These are phyloP conservation scores for Myodes glareolus DNA, from an alignment of 2,113 vertebrate genomes.

Conservation along the genomic window DNA sequence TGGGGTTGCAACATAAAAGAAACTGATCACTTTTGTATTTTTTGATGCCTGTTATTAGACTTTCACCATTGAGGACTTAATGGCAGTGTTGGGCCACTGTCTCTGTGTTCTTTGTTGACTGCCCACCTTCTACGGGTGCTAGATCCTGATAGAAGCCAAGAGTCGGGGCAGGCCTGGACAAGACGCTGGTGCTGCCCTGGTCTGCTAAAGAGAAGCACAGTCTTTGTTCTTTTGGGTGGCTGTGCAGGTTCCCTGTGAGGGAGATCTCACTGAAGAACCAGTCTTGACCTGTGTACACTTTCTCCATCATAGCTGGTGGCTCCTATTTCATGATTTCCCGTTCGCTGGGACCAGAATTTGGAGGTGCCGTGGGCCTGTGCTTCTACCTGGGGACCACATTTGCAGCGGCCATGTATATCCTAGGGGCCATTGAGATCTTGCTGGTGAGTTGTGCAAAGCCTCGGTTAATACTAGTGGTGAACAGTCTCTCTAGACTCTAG, in stretches of 20 bases:
- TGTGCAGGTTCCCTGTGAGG: background rate
- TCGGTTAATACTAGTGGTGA: background rate
- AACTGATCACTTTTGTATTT: constrained; percentile 17
- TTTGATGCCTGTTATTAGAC: background rate
- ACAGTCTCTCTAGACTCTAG: background rate
- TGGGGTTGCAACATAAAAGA: background rate
- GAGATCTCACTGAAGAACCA: background rate
- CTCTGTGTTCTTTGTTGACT: background rate
- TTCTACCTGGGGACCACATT: constrained; percentile 99
- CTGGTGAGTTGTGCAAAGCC: constrained; percentile 89
- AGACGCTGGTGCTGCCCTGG: background rate
- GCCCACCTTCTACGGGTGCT: background rate
- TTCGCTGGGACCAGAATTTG: constrained; percentile 97
- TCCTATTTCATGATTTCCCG: constrained; percentile 99
- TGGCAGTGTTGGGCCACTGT: background rate
- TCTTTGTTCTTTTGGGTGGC: background rate
- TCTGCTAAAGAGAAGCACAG: background rate
- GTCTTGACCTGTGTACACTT: background rate
- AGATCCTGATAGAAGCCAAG: background rate
- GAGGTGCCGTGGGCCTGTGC: constrained; percentile 97
- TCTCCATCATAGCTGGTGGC: constrained; percentile 91
- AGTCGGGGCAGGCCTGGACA: background rate
- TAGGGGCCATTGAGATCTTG: constrained; percentile 98
- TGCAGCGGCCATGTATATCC: constrained; percentile 98
- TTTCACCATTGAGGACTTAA: constrained; percentile 30